Evolutionary conservation across 2,888 invertebrate genomes (phyloP), one percentile per base, ranked within the genome.

Genomic region (Elegia similella): DNA sequence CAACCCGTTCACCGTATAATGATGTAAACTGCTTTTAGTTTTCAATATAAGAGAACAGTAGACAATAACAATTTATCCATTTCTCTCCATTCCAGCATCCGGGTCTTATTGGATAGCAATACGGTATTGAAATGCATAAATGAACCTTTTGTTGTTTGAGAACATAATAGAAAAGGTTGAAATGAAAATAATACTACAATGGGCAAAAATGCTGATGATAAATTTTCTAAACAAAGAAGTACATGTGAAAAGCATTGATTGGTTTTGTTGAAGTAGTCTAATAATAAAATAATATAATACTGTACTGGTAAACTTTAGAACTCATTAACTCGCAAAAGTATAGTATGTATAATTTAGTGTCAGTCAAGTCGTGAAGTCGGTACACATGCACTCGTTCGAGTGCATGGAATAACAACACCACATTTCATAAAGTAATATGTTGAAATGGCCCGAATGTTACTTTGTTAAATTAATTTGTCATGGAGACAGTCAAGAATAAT

Each of bases 1-100:
- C 12, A 50, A 50, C 32, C 15, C 50, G 32, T 34, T 50, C 30
- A 50, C 34, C 50, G 50, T 50, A 16, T 50, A 50, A 50, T 50
- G 34, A 50, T 30, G 30, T 47, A 47, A 47, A 47, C 7, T 16
- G 8, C 16, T 44, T 23, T 23, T 16, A 17, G 17, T 48, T 34
- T 50, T 32, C 50, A 50, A 34, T 50, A 16, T 50, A 10, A 30
- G 6, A 29, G 2, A 32, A 34, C 34, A 8, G 38, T 38, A 38
- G 38, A n/a, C 12, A 38, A 12, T 38, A 46, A 23, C 12, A n/a
- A n/a, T n/a, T n/a, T n/a, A n/a, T 46, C 23, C 5, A 46, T 7
- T 10, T 23, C 23, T 23, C 46, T 23, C 46, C 12, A 46, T 46
- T 15, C 10, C 12, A 23, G 7, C 38, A 12, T n/a, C 38, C 12